These are phyloP conservation scores for Polydrusus pterygomalis DNA, from an alignment of 2,888 invertebrate species.

Conservation along the genomic window DNA sequence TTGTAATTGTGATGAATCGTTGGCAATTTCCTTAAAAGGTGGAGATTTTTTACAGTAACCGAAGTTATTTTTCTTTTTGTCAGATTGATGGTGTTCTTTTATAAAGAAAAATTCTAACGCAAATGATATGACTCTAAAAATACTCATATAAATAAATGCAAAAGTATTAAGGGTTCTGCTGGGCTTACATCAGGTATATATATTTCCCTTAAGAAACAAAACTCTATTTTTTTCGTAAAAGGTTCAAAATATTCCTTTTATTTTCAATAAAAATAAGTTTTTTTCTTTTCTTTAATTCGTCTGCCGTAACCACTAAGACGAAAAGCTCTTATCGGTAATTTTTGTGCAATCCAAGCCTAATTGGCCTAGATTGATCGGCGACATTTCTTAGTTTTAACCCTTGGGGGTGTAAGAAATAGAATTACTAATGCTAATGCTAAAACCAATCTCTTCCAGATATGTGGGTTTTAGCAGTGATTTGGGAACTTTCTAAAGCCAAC, in stretches of 20 bases:
- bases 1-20: constrained; percentile 20
- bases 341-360: constrained; percentile 43
- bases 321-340: constrained; percentile 30
- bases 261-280: no score
- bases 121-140: background rate
- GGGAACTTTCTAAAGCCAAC: no score
- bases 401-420: constrained; percentile 21
- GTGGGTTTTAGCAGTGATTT: no score
- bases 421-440: constrained; percentile 16
- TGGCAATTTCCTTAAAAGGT: constrained; percentile 14
- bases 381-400: constrained; percentile 36
- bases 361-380: constrained; percentile 48
- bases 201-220: no score
- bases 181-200: no score
- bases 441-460: no score
- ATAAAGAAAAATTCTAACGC: background rate
- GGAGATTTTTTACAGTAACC: constrained; percentile 17
- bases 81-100: constrained; percentile 1
- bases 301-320: constrained; percentile 28
- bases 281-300: constrained; percentile 3
- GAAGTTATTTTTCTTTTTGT: constrained; percentile 19
- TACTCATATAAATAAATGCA: background rate
- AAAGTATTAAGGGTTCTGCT: no score
- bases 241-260: no score
- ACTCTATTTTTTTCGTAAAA: no score